These are phyloP conservation scores for Himalopsyche japonica DNA, from an alignment of 2,888 invertebrate species.

Conservation along the genomic window DNA sequence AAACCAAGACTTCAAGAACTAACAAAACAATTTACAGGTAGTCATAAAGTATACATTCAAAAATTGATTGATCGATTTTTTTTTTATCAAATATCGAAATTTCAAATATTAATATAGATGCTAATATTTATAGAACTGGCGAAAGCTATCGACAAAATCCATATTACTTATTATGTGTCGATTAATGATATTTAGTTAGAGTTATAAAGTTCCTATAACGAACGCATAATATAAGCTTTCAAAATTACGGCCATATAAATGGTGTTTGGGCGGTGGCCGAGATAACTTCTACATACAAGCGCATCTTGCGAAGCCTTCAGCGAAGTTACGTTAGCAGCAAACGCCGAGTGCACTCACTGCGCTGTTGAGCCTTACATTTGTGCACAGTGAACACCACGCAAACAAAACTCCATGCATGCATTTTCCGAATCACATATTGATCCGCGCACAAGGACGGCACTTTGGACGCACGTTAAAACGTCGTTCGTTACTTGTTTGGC, in stretches of 20 bases:
- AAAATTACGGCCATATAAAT: not conserved
- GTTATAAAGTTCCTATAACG: too few relatives aligned
- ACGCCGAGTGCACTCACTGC: not conserved
- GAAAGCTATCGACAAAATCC: too few relatives aligned
- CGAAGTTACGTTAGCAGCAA: not conserved
- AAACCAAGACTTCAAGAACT: too few relatives aligned
- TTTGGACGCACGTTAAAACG: conserved; percentile 4
- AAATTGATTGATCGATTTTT: too few relatives aligned
- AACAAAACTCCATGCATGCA: not conserved
- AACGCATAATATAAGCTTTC: not conserved
- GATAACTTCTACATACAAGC: not conserved
- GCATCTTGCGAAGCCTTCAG: conserved; percentile 33
- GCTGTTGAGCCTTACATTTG: not conserved
- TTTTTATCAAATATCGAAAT: too few relatives aligned
- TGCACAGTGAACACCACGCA: not conserved
- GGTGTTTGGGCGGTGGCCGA: not conserved
- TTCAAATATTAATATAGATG: too few relatives aligned
- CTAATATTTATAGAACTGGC: too few relatives aligned
- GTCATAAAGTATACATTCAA: too few relatives aligned
- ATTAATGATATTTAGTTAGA: too few relatives aligned
- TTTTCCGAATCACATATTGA: conserved; percentile 17
- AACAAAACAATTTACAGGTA: too few relatives aligned
- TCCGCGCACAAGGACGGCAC: conserved; percentile 6
- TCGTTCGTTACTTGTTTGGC: not conserved
- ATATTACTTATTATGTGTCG: too few relatives aligned